Conservation (phyloP, 2,888 invertebrate genomes). For the Brachypalpus laphriformis region DNA sequence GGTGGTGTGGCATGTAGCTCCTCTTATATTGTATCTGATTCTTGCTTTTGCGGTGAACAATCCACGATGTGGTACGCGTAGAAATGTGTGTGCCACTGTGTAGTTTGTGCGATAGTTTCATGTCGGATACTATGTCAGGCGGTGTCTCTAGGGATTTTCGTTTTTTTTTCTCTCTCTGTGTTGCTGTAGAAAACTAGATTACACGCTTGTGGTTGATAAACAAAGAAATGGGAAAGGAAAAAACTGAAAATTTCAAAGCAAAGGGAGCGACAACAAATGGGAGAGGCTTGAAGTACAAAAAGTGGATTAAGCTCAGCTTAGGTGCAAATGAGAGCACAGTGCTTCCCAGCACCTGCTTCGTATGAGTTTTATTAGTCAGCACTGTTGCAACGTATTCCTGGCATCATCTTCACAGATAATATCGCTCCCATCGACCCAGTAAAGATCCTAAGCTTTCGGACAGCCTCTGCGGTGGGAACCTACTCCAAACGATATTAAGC, state of each 20-base stretch:
- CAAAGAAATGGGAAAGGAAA: background rate
- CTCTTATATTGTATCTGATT: conserved; percentile 9
- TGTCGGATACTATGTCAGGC: conserved; percentile 61
- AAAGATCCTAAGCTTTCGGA: too few relatives aligned
- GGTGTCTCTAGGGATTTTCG: conserved; percentile 33
- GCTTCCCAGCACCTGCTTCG: too few relatives aligned
- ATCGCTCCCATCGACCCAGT: too few relatives aligned
- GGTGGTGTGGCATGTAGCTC: background rate
- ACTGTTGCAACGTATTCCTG: too few relatives aligned
- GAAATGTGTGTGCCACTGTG: background rate
- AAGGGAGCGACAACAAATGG: background rate
- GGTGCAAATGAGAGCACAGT: too few relatives aligned
- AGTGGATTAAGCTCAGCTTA: background rate
- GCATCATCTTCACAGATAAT: too few relatives aligned
- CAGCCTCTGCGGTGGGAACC: too few relatives aligned
- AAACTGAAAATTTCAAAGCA: background rate
- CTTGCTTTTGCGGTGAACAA: conserved; percentile 4
- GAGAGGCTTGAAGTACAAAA: background rate
- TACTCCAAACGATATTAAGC: too few relatives aligned
- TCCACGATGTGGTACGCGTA: conserved; percentile 14
- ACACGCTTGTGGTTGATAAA: conserved; percentile 19
- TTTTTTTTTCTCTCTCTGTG: conserved; percentile 12
- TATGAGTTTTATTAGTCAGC: too few relatives aligned
- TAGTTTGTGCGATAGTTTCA: conserved; percentile 47
- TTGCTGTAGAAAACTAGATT: conserved; percentile 30